Conservation (phyloP, 2,888 invertebrate genomes). For the Meloe dianella region DNA sequence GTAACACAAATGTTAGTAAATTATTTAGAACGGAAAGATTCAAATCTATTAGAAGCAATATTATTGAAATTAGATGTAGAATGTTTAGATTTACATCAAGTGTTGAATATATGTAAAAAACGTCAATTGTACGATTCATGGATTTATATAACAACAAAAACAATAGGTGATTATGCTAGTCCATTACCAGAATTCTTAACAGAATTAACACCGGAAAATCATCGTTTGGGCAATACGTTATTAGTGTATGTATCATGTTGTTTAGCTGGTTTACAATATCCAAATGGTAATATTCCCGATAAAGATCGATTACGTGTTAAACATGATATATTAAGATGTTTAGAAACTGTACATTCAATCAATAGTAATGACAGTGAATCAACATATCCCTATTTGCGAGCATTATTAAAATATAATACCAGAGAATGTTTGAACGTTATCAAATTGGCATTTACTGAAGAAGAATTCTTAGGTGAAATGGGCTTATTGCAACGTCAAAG, state of each 20-base stretch:
- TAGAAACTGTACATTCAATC: slow-evolving; percentile 73
- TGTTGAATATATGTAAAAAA: slow-evolving; percentile 62
- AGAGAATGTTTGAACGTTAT: slow-evolving; percentile 86
- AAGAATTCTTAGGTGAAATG: slow-evolving; percentile 76
- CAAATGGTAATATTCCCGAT: slow-evolving; percentile 73
- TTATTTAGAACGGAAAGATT: slow-evolving; percentile 68
- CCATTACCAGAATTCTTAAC: slow-evolving; percentile 74
- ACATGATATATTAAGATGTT: slow-evolving; percentile 73
- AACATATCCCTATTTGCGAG: slow-evolving; percentile 74
- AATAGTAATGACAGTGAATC: slow-evolving; percentile 67
- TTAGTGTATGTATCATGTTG: slow-evolving; percentile 88
- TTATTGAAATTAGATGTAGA: slow-evolving; percentile 75
- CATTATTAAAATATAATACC: slow-evolving; percentile 80
- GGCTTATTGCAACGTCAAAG: slow-evolving; percentile 75
- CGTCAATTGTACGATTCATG: slow-evolving; percentile 73
- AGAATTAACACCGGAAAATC: slow-evolving; percentile 60
- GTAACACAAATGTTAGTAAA: slow-evolving; percentile 76
- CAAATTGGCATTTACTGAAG: slow-evolving; percentile 82
- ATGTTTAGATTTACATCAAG: slow-evolving; percentile 78
- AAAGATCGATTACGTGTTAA: slow-evolving; percentile 71
- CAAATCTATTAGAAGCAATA: slow-evolving; percentile 70
- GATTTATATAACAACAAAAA: slow-evolving; percentile 78
- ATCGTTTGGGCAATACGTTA: slow-evolving; percentile 79
- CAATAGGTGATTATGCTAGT: slow-evolving; percentile 74
- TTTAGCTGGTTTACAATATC: slow-evolving; percentile 84